Percentiles rank a stretch among this genome's conserved stretches.
These are phyloP conservation scores for Macrochelys suwanniensis DNA, from an alignment of 2,797 vertebrate genomes.

Conservation along the genomic window DNA sequence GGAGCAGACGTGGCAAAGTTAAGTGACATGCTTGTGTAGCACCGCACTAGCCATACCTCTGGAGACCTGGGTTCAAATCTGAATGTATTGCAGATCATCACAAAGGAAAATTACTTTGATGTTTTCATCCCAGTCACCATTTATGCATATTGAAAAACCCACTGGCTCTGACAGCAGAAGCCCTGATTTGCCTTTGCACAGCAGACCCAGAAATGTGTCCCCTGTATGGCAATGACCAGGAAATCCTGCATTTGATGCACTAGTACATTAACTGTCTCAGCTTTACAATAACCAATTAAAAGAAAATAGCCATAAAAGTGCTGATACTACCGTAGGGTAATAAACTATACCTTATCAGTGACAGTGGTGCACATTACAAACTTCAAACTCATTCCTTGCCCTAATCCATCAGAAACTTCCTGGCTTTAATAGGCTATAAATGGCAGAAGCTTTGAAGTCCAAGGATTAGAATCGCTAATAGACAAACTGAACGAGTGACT, in stretches of 20 bases:
- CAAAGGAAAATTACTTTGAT: neutral
- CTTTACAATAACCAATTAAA: slow-evolving; percentile 79
- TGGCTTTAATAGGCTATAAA: slow-evolving; percentile 89
- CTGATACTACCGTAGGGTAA: slow-evolving; percentile 83
- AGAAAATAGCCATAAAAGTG: slow-evolving; percentile 80
- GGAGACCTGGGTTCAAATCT: neutral
- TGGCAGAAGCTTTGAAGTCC: slow-evolving; percentile 85
- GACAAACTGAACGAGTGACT: slow-evolving; percentile 76
- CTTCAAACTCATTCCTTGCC: slow-evolving; percentile 87
- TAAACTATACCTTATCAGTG: slow-evolving; percentile 85
- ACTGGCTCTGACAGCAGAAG: neutral
- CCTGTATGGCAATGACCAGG: neutral
- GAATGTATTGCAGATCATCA: neutral
- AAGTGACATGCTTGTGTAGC: neutral
- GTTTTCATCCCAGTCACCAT: neutral
- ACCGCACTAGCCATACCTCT: neutral
- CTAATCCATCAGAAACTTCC: slow-evolving; percentile 89
- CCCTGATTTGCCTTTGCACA: neutral
- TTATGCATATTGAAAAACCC: neutral
- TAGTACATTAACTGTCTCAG: slow-evolving; percentile 37
- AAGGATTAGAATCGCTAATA: slow-evolving; percentile 83
- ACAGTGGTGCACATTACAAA: slow-evolving; percentile 83
- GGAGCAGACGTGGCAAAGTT: neutral
- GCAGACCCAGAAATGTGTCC: neutral
- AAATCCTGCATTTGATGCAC: slow-evolving; percentile 42